A percentile compares a stretch with the other conserved stretches of the same genome.
Conservation (phyloP, 2,797 vertebrate genomes). For the Babyrousa celebensis region DNA sequence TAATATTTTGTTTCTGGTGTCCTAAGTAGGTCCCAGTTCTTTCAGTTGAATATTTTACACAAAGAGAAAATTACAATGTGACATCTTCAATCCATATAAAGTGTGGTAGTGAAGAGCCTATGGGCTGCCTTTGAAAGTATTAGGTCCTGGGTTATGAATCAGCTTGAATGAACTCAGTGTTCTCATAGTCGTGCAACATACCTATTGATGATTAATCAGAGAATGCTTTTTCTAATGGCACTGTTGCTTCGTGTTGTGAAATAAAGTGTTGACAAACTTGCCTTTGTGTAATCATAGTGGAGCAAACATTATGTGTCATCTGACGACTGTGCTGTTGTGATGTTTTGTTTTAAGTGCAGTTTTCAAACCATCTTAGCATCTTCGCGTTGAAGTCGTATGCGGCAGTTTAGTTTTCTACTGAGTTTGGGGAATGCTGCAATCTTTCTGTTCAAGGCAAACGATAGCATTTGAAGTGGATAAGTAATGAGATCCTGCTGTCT, state of each 20-base stretch:
- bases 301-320: not conserved
- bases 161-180: not conserved
- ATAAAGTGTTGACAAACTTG: not conserved
- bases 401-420: not conserved
- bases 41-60: not conserved
- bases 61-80: conserved; percentile 8
- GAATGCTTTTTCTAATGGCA: not conserved
- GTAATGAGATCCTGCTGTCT: no score
- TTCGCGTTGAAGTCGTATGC: not conserved
- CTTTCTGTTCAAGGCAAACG: not conserved
- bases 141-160: not conserved
- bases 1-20: not conserved
- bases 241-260: not conserved
- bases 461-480: no score
- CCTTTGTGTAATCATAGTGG: not conserved
- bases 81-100: not conserved
- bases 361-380: not conserved
- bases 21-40: not conserved
- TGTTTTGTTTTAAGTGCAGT: not conserved
- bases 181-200: not conserved
- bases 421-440: not conserved
- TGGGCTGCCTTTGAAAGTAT: not conserved
- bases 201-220: not conserved
- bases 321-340: not conserved
- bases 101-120: not conserved